A percentile compares a stretch with the other conserved stretches of the same genome.
These are phyloP conservation scores for Brenthis daphne DNA, from an alignment of 2,888 invertebrate genomes.

Conservation along the genomic window DNA sequence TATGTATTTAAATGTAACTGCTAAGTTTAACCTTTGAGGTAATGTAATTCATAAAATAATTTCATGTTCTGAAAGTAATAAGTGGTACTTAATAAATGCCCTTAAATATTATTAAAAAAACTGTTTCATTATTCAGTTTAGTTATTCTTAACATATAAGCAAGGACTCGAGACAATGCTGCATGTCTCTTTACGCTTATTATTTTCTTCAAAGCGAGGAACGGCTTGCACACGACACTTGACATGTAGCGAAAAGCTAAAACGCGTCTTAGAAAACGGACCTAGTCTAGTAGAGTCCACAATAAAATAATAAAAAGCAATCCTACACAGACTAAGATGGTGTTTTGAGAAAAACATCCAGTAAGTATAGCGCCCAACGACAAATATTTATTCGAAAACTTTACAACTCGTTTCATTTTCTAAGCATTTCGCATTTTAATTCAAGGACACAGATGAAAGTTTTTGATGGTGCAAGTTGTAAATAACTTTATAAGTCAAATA, in stretches of 20 bases:
- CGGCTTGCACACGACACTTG: constrained; percentile 29
- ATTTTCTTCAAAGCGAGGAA: constrained; percentile 33
- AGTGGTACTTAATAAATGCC: too few species aligned
- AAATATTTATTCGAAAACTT: constrained; percentile 17
- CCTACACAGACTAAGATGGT: constrained; percentile 6
- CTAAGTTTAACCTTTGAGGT: too few species aligned
- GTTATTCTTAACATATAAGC: not conserved
- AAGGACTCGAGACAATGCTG: constrained; percentile 9
- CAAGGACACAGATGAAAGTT: not conserved
- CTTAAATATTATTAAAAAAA: too few species aligned
- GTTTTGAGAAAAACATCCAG: constrained; percentile 6
- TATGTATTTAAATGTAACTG: too few species aligned
- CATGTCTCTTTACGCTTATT: constrained; percentile 27
- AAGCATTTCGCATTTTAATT: constrained; percentile 2
- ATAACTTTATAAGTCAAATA: not conserved
- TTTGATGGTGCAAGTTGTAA: not conserved
- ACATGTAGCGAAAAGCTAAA: constrained; percentile 33
- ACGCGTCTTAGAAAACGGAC: constrained; percentile 33
- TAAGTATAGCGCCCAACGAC: not conserved
- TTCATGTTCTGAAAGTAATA: too few species aligned
- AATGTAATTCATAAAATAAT: too few species aligned
- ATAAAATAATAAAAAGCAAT: constrained; percentile 35
- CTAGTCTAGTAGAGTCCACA: constrained; percentile 13
- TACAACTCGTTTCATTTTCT: constrained; percentile 8
- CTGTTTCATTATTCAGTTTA: too few species aligned